Percentiles rank a stretch among this genome's conserved stretches.
phyloP scores from a whole-genome alignment of 2,113 vertebrate genomes.

The Stegostoma tigrinum region DNA sequence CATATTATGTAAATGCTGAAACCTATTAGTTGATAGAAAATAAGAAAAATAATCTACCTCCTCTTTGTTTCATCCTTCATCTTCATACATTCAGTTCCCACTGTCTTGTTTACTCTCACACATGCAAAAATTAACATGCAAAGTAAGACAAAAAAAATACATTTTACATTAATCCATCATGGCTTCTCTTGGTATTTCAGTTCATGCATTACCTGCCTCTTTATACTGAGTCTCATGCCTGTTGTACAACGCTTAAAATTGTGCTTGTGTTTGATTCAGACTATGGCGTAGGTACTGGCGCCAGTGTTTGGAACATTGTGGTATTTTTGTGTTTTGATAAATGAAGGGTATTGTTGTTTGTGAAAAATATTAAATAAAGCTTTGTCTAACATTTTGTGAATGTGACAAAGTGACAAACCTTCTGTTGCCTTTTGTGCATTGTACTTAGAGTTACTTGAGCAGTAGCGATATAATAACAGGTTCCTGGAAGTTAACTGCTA shows the following conservation, averaged over 20 bases:
- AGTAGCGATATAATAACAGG: background rate
- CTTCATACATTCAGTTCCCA: background rate
- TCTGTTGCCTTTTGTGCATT: background rate
- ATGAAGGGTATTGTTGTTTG: background rate
- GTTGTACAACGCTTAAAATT: background rate
- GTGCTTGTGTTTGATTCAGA: background rate
- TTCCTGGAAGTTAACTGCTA: background rate
- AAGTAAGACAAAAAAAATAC: background rate
- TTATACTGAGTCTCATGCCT: background rate
- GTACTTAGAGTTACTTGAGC: background rate
- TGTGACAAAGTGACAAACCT: background rate
- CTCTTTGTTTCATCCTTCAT: background rate
- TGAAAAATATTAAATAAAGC: background rate
- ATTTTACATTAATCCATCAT: background rate
- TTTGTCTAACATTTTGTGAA: background rate
- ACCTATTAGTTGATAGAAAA: background rate
- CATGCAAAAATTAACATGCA: background rate
- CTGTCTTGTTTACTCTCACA: background rate
- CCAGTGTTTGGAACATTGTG: background rate
- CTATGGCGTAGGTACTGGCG: background rate
- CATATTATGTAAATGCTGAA: background rate
- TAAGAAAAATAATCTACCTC: background rate
- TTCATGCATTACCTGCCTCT: background rate
- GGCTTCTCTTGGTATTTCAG: background rate
- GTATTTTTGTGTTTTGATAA: background rate